phyloP scores from a whole-genome alignment of 2,113 vertebrate genomes.

The Porphyrio hochstetteri region DNA sequence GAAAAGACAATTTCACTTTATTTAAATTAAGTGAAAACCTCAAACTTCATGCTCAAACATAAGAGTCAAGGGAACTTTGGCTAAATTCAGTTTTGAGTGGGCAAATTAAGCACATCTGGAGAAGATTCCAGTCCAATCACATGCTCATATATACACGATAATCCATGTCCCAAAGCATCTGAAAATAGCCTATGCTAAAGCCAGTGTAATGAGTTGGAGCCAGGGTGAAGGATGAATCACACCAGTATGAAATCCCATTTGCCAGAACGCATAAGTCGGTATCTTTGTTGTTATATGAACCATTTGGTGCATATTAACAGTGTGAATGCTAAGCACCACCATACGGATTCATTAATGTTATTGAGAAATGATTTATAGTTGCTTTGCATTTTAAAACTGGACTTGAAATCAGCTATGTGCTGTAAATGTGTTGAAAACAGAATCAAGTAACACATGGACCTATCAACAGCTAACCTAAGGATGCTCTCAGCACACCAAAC shows the following conservation, averaged over 20 bases:
- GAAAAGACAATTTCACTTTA: neutral
- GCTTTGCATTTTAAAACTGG: neutral
- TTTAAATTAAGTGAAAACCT: neutral
- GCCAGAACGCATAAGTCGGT: neutral
- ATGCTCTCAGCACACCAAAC: neutral
- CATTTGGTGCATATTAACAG: neutral
- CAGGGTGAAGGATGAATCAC: neutral
- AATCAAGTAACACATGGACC: neutral
- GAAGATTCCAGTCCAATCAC: neutral
- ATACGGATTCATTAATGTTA: neutral
- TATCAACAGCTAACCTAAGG: neutral
- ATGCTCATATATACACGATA: accelerated
- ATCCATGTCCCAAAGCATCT: neutral
- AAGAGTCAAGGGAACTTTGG: neutral
- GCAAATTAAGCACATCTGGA: neutral
- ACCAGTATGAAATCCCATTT: accelerated
- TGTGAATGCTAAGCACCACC: neutral
- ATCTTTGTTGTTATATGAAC: accelerated
- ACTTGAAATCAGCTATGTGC: neutral
- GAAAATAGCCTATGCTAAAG: neutral
- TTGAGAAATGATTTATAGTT: neutral
- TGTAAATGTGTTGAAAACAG: neutral
- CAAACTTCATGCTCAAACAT: neutral
- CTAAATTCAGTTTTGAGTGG: neutral
- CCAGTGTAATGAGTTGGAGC: neutral